Evolutionary conservation across 1,140 invertebrate species (phyloP).

Genomic region (Pseudomyrmex cubaensis): DNA sequence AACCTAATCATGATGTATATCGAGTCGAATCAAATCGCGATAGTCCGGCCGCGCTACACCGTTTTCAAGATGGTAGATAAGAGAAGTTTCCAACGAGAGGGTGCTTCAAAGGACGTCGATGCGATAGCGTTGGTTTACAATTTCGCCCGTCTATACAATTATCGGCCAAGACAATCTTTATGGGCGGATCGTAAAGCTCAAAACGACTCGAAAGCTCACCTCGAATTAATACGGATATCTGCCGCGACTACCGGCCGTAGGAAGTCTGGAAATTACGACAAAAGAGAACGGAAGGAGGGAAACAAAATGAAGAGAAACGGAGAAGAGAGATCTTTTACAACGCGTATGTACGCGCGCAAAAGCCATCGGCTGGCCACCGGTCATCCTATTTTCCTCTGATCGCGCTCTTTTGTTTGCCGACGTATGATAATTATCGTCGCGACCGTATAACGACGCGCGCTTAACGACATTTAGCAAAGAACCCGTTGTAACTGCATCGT

Average conservation of each 20-base stretch:
- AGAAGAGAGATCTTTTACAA: conserved; percentile 65
- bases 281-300: neutral
- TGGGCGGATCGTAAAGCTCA: conserved; percentile 73
- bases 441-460: conserved; percentile 63
- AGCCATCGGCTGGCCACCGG: neutral
- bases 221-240: conserved; percentile 74
- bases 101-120: conserved; percentile 45
- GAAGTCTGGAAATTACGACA: conserved; percentile 69
- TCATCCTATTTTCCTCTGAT: conserved; percentile 5
- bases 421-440: conserved; percentile 72
- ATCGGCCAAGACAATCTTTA: conserved; percentile 78
- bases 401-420: conserved; percentile 57
- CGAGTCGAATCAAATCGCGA: conserved; percentile 52
- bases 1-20: conserved; percentile 22
- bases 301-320: neutral
- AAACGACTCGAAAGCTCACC: conserved; percentile 73
- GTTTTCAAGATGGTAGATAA: conserved; percentile 41
- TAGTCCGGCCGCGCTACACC: conserved; percentile 26
- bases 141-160: conserved; percentile 74
- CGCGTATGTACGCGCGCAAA: neutral
- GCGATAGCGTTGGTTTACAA: conserved; percentile 73
- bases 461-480: conserved; percentile 74
- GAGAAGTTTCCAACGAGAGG: conserved; percentile 8
- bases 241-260: conserved; percentile 47
- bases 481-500: conserved; percentile 67